Evolutionary conservation across 2,888 invertebrate species (phyloP).

Genomic region (Aporophyla nigra): DNA sequence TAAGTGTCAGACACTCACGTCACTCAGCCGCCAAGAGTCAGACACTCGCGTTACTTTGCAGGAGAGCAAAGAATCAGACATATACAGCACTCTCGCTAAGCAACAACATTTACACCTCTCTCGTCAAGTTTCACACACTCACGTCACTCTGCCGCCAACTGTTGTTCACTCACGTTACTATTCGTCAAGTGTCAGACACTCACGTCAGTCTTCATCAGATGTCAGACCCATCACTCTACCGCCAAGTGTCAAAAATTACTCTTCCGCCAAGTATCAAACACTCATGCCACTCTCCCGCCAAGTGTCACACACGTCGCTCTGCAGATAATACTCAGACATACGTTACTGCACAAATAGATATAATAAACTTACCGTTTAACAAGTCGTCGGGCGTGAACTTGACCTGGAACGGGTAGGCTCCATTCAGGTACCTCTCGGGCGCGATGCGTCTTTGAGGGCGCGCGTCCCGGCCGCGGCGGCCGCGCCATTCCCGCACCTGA

Average conservation of each 20-base stretch:
- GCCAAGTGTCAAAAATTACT: neutral
- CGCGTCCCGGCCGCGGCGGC: conserved; percentile 67
- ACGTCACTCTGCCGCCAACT: neutral
- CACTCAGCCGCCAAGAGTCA: neutral
- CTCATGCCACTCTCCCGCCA: too few relatives aligned
- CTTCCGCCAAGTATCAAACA: neutral
- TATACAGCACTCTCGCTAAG: too few relatives aligned
- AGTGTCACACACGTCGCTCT: neutral
- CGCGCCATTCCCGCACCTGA: conserved; percentile 64
- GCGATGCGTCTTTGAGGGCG: conserved; percentile 81
- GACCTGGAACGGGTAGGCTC: conserved; percentile 92
- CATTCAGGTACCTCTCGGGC: conserved; percentile 93
- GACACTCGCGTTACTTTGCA: too few relatives aligned
- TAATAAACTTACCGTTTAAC: conserved; percentile 84
- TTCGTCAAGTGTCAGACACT: neutral
- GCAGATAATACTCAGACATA: too few relatives aligned
- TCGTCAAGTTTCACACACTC: neutral
- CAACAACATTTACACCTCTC: neutral
- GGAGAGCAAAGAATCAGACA: too few relatives aligned
- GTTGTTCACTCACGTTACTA: too few relatives aligned
- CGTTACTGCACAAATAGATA: neutral
- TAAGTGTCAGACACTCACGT: neutral
- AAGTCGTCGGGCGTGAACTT: conserved; percentile 92
- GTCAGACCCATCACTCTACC: too few relatives aligned
- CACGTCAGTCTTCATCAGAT: neutral